Percentiles rank a stretch among this genome's conserved stretches.
phyloP scores from a whole-genome alignment of 1,140 invertebrate species.

The Ceratosolen fusciceps region DNA sequence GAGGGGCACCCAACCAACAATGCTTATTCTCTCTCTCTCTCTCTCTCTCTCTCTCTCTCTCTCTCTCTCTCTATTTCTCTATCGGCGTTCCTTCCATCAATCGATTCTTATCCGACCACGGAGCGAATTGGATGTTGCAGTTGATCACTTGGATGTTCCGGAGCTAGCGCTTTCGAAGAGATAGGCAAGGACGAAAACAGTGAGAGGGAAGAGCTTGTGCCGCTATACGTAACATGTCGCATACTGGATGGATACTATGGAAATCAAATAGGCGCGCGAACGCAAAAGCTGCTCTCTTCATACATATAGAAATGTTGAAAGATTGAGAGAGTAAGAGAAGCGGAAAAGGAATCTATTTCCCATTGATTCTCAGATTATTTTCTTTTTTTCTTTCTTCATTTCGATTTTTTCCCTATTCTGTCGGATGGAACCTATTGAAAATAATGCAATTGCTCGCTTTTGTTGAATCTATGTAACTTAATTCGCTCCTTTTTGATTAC shows the following conservation, averaged over 20 bases:
- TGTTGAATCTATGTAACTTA: background rate
- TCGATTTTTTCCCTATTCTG: slow-evolving; percentile 3
- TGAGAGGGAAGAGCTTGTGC: slow-evolving; percentile 13
- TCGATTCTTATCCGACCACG: background rate
- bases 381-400: slow-evolving; percentile 38
- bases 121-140: slow-evolving; percentile 22
- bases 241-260: slow-evolving; percentile 38
- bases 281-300: background rate
- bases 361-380: slow-evolving; percentile 42
- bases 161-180: background rate
- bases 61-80: background rate
- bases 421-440: background rate
- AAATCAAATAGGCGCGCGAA: slow-evolving; percentile 35
- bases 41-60: slow-evolving; percentile 25
- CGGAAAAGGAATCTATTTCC: slow-evolving; percentile 18
- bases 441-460: slow-evolving; percentile 22
- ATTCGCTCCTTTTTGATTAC: slow-evolving; percentile 25
- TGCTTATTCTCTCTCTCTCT: background rate
- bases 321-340: background rate
- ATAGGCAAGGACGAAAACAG: background rate
- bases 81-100: background rate
- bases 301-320: background rate
- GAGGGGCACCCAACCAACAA: background rate
- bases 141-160: slow-evolving; percentile 30
- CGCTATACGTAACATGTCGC: slow-evolving; percentile 7